These are phyloP conservation scores for Drosophila tani DNA, from an alignment of 1,140 invertebrate genomes.

Conservation along the genomic window DNA sequence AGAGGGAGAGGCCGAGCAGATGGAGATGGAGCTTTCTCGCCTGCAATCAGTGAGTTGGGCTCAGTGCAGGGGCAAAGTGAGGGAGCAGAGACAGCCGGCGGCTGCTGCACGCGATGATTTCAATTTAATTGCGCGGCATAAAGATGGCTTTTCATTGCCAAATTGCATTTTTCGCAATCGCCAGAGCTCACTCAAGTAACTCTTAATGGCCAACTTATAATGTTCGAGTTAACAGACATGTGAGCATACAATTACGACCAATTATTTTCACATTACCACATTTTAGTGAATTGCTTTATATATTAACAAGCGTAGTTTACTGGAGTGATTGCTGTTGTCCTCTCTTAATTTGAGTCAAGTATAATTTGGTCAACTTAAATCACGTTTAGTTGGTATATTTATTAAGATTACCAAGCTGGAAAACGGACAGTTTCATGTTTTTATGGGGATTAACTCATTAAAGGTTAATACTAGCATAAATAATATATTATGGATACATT, in stretches of 20 bases:
- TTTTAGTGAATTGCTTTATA: conserved; percentile 3
- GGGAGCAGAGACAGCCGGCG: background rate
- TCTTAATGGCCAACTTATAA: conserved; percentile 29
- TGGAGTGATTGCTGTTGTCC: background rate
- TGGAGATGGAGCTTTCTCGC: conserved; percentile 49
- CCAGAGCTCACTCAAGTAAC: conserved; percentile 6
- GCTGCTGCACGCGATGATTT: conserved; percentile 45
- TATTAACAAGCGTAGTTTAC: background rate
- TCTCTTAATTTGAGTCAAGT: background rate
- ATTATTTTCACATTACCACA: conserved; percentile 6
- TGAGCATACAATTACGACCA: conserved; percentile 15
- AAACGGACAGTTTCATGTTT: background rate
- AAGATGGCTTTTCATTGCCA: conserved; percentile 33
- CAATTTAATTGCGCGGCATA: conserved; percentile 45
- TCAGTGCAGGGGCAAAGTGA: conserved; percentile 1
- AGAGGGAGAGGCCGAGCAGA: conserved; percentile 4
- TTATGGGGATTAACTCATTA: background rate
- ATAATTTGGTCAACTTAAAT: background rate
- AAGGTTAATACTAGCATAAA: background rate
- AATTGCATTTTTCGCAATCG: conserved; percentile 23
- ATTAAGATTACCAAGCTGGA: background rate
- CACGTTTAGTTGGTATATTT: background rate
- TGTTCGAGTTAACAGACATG: conserved; percentile 6
- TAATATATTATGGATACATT: no score
- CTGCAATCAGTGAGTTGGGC: conserved; percentile 43